These are phyloP conservation scores for Phanerotoma sp. DNA, from an alignment of 2,888 invertebrate species.

Conservation along the genomic window DNA sequence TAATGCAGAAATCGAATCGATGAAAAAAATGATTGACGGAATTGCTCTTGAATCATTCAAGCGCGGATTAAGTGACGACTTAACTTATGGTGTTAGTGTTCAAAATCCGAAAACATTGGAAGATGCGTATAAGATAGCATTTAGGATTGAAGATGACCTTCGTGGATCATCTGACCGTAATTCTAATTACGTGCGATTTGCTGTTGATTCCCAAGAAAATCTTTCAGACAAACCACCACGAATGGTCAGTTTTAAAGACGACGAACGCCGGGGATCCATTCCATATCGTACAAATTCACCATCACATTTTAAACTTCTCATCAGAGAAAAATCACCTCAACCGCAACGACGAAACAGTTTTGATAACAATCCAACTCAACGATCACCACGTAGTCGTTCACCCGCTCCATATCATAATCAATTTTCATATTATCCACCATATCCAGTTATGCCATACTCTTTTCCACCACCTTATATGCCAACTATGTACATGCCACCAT, in stretches of 20 bases:
- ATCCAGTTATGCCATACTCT: neutral
- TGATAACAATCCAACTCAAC: too few relatives aligned
- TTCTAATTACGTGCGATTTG: neutral
- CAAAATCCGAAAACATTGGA: too few relatives aligned
- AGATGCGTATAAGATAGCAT: neutral
- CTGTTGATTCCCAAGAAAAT: neutral
- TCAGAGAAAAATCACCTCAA: too few relatives aligned
- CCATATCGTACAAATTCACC: neutral
- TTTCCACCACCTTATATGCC: too few relatives aligned
- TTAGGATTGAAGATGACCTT: neutral
- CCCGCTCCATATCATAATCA: too few relatives aligned
- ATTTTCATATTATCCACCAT: neutral
- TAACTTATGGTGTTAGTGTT: constrained; percentile 17
- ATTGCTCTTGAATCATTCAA: constrained; percentile 19
- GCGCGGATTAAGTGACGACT: constrained; percentile 15
- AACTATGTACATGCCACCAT: too few relatives aligned
- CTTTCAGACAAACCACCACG: neutral
- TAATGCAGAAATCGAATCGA: neutral
- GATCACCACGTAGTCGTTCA: too few relatives aligned
- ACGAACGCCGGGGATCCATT: neutral
- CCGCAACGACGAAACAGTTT: too few relatives aligned
- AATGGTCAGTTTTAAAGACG: neutral
- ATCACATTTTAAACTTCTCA: neutral
- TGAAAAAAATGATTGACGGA: too few relatives aligned
- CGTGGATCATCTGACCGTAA: neutral